Percentiles rank a stretch among this genome's conserved stretches.
Evolutionary conservation across 2,113 vertebrate species (phyloP).

Genomic region (Hyperoodon ampullatus): DNA sequence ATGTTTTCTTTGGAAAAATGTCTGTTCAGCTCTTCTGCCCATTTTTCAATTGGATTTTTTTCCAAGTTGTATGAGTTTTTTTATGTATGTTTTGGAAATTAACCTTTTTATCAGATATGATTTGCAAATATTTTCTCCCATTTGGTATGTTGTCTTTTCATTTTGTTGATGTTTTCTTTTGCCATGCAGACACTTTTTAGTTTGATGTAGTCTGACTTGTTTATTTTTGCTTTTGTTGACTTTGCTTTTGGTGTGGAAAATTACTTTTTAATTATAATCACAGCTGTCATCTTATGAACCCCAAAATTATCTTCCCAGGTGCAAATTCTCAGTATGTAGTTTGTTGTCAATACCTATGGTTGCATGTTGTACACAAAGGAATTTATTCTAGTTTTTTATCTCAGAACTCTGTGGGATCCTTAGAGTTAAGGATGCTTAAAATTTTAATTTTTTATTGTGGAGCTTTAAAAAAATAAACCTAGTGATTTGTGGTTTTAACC

Average conservation of each 20-base stretch:
- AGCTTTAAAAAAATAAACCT: not conserved
- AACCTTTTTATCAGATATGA: not conserved
- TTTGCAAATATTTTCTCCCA: not conserved
- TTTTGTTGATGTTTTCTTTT: not conserved
- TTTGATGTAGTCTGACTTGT: not conserved
- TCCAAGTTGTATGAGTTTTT: not conserved
- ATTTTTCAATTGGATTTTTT: not conserved
- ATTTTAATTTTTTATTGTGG: not conserved
- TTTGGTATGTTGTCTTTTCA: not conserved
- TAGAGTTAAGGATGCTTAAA: not conserved
- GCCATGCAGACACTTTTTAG: not conserved
- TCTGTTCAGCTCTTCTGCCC: not conserved
- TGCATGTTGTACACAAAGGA: not conserved
- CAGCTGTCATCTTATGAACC: not conserved
- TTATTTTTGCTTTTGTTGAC: not conserved
- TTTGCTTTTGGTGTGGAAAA: not conserved
- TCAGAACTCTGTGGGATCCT: not conserved
- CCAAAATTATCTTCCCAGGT: not conserved
- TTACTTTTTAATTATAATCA: conserved; percentile 21
- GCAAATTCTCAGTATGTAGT: not conserved
- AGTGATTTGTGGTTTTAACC: not conserved
- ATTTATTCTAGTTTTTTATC: conserved; percentile 4
- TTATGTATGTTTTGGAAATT: not conserved
- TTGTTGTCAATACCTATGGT: not conserved
- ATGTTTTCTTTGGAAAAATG: not conserved